Conservation (phyloP, 2,888 invertebrate species). For the Aspidiotus rigidus region DNA sequence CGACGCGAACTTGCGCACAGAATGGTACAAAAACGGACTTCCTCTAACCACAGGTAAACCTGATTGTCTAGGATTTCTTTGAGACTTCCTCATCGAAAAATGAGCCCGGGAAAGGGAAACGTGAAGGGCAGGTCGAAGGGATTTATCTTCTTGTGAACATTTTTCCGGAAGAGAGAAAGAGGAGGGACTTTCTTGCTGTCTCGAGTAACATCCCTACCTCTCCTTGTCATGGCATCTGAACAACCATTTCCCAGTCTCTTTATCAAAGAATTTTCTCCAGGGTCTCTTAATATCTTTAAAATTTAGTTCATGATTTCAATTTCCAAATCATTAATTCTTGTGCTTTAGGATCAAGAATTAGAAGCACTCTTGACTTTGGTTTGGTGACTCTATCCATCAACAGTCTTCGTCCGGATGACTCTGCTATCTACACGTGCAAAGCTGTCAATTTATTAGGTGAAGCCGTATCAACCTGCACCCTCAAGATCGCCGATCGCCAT, state of each 20-base stretch:
- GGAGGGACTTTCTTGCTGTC: background rate
- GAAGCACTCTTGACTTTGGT: conserved; percentile 94
- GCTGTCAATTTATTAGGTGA: conserved; percentile 88
- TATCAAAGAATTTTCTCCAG: too few relatives aligned
- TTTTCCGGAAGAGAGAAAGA: background rate
- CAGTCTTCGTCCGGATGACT: conserved; percentile 77
- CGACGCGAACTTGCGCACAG: conserved; percentile 75
- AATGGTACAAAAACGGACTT: conserved; percentile 89
- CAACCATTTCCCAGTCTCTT: too few relatives aligned
- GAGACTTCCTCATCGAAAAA: too few relatives aligned
- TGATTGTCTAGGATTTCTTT: background rate
- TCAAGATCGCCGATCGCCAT: conserved; percentile 79
- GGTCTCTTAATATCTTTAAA: too few relatives aligned
- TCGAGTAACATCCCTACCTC: too few relatives aligned
- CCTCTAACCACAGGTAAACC: conserved; percentile 63
- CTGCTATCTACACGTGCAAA: conserved; percentile 90
- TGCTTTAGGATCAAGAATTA: conserved; percentile 60
- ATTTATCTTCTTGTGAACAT: background rate
- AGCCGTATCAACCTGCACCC: conserved; percentile 82
- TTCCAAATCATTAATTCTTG: background rate
- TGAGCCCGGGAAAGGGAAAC: too few relatives aligned
- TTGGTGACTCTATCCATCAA: conserved; percentile 85
- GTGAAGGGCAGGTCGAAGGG: background rate
- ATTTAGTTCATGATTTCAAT: background rate
- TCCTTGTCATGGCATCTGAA: too few relatives aligned